Percentiles rank a stretch among this genome's conserved stretches.
Evolutionary conservation across 2,888 invertebrate species (phyloP).

Genomic region (Yponomeuta malinellus): DNA sequence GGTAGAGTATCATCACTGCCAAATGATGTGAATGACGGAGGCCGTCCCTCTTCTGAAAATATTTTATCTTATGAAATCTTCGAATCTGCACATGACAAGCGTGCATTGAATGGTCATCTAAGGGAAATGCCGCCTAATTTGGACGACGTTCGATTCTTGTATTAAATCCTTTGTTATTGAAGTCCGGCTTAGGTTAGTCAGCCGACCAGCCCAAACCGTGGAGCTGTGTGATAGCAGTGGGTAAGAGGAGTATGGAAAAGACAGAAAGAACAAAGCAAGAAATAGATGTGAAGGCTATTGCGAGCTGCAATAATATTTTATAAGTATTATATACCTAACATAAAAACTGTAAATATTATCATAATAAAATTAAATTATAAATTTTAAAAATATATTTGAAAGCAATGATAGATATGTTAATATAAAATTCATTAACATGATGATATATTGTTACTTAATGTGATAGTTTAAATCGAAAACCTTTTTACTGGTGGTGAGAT

Average conservation of each 20-base stretch:
- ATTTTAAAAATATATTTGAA: conserved; percentile 41
- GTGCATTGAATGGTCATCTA: not conserved
- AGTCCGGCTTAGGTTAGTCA: not conserved
- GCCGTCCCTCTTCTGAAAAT: not conserved
- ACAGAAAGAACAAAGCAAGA: not conserved
- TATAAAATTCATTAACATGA: conserved; percentile 43
- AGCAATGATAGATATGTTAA: conserved; percentile 66
- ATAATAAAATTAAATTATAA: conserved; percentile 32
- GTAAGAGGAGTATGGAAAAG: not conserved
- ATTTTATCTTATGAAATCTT: not conserved
- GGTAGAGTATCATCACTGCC: not conserved
- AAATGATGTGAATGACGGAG: not conserved
- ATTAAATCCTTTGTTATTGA: not conserved
- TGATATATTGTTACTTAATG: conserved; percentile 62
- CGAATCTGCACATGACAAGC: not conserved
- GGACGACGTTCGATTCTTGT: not conserved
- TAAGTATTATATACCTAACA: conserved; percentile 57
- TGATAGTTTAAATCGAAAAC: conserved; percentile 51
- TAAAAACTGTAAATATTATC: conserved; percentile 31
- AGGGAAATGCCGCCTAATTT: not conserved
- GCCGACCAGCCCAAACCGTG: not conserved
- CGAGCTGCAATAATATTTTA: conserved; percentile 67
- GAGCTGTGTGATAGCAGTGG: not conserved
- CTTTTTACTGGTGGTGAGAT: conserved; percentile 46
- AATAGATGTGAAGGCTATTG: conserved; percentile 19